Evolutionary conservation across 1,140 invertebrate species (phyloP), one percentile per base, ranked within the genome.

Genomic region (Frieseomelitta varia): DNA sequence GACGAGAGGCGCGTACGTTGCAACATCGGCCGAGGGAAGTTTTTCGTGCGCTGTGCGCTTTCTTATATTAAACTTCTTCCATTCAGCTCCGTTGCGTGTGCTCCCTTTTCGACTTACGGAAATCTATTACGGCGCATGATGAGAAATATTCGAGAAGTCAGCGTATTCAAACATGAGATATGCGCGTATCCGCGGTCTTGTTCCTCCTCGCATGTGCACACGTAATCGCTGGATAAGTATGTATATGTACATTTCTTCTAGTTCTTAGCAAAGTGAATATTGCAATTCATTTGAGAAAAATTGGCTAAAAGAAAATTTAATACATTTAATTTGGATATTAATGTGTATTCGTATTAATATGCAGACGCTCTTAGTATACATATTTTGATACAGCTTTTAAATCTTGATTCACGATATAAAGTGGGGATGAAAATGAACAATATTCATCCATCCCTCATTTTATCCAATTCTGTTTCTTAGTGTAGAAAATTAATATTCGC

Each of bases 61-160:
- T 68, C n/a, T 63, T 55, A 71, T 84, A 84, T 84, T 84, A 84
- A 84, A 84, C 67, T 84, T 84, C 71, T 79, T 77, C 81, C 30
- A 21, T 21, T 69, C n/a, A 6, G 21, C 39, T 78, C 6, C 75
- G 24, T 21, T 53, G 19, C 17, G 63, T 30, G 14, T 39, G 56
- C 56, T 69, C 17, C 74, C 56, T 78, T 24, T 47, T 4, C 65
- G 53, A 39, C 67, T n/a, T 30, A 63, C 55, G 61, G 67, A 71
- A 79, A 71, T 79, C 81, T 84, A 68, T 84, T 79, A 21, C 75
- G 14, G 34, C 34, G 61, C 39, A 53, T 55, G 53, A 84, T 53
- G 75, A 78, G 76, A 79, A 61, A 71, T 84, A 72, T 71, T 69
- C 81, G 67, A 58, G 47, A 55, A 53, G 65, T 84, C 81, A 51